Evolutionary conservation across 1,140 invertebrate genomes (phyloP).

Genomic region (Eriosoma lanigerum): DNA sequence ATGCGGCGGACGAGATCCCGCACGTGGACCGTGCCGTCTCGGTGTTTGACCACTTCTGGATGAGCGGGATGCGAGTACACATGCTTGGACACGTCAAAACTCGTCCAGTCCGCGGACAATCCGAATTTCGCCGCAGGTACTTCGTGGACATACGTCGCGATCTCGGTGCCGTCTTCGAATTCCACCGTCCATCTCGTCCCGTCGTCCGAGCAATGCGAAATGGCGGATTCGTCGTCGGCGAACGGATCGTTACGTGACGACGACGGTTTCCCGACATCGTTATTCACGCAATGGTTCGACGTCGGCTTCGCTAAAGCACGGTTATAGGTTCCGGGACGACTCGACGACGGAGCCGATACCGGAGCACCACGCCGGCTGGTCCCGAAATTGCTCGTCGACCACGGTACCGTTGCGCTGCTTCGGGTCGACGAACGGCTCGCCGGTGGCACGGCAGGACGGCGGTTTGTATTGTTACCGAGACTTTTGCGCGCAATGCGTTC

Average conservation of each 20-base stretch:
- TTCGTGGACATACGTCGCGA: not conserved
- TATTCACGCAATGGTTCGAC: too few species aligned
- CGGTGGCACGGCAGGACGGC: too few species aligned
- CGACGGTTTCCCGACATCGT: not conserved
- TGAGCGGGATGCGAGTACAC: not conserved
- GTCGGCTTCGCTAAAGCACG: not conserved
- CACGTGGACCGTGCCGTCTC: slow-evolving; percentile 54
- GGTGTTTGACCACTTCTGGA: not conserved
- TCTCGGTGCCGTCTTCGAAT: slow-evolving; percentile 52
- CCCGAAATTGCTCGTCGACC: too few species aligned
- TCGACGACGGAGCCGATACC: not conserved
- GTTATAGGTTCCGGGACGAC: too few species aligned
- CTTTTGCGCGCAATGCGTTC: too few species aligned
- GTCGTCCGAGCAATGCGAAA: slow-evolving; percentile 25
- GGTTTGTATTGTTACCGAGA: not conserved
- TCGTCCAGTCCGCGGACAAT: not conserved
- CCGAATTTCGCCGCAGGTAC: not conserved
- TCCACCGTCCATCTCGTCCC: slow-evolving; percentile 27
- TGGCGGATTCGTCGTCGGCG: not conserved
- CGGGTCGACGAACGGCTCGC: accelerated
- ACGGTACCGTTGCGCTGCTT: not conserved
- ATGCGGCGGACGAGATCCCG: slow-evolving; percentile 48
- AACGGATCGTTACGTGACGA: not conserved
- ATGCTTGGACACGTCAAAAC: not conserved
- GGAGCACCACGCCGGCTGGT: not conserved